phyloP scores from a whole-genome alignment of 2,888 invertebrate genomes.

The Thelaira solivaga region DNA sequence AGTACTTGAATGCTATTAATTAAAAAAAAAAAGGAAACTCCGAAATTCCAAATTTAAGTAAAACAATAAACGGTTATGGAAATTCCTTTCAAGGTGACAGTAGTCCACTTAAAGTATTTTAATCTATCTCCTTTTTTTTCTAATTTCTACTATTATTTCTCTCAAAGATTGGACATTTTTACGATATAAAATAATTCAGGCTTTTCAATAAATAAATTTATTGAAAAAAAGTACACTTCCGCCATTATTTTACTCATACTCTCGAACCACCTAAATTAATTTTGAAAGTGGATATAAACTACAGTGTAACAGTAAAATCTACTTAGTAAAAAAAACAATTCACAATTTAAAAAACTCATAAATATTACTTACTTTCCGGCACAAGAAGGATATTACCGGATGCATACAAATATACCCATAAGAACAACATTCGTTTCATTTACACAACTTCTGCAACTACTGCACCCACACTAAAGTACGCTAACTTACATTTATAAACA shows the following conservation, averaged over 20 bases:
- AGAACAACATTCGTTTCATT: background rate
- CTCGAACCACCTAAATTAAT: background rate
- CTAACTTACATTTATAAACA: background rate
- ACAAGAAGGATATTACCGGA: constrained; percentile 67
- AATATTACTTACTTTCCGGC: constrained; percentile 73
- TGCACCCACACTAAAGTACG: background rate
- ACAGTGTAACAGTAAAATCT: constrained; percentile 34
- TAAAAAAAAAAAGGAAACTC: too few relatives aligned
- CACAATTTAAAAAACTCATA: constrained; percentile 76
- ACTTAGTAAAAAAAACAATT: constrained; percentile 66
- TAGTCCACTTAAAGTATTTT: too few relatives aligned
- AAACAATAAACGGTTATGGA: too few relatives aligned
- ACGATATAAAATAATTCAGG: background rate
- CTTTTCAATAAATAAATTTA: background rate
- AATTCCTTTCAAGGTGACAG: too few relatives aligned
- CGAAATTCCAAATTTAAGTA: too few relatives aligned
- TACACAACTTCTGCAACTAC: background rate
- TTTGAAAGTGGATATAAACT: background rate
- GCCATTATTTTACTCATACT: background rate
- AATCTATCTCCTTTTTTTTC: too few relatives aligned
- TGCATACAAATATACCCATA: constrained; percentile 39
- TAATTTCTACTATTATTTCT: background rate
- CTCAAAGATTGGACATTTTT: too few relatives aligned
- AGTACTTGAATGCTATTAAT: too few relatives aligned
- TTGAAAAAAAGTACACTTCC: background rate